Conservation (phyloP, 2,797 vertebrate genomes). For the Balearica regulorum region DNA sequence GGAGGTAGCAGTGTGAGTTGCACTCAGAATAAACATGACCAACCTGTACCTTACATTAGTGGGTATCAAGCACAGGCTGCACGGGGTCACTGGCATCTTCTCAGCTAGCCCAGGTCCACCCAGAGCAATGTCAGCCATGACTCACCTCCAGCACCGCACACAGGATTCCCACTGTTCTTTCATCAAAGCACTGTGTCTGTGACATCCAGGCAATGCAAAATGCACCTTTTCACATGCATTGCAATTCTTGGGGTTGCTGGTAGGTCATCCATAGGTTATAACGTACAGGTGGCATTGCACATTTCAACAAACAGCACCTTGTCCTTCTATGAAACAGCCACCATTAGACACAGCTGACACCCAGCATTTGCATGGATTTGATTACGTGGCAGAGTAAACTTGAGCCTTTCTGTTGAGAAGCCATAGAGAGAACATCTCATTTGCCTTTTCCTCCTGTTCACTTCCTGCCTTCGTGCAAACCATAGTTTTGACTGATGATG, state of each 20-base stretch:
- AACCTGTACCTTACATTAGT: not conserved
- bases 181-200: not conserved
- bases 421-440: not conserved
- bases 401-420: not conserved
- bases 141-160: not conserved
- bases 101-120: not conserved
- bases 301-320: not conserved
- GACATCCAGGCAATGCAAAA: not conserved
- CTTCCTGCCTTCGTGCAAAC: conserved; percentile 48
- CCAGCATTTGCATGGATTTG: conserved; percentile 59
- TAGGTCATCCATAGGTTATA: not conserved
- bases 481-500: not conserved
- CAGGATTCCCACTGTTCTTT: not conserved
- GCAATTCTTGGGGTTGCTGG: not conserved
- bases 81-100: not conserved
- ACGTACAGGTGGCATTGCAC: not conserved
- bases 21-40: not conserved
- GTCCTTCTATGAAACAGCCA: not conserved
- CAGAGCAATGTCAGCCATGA: accelerated
- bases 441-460: not conserved
- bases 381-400: not conserved
- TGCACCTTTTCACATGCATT: not conserved
- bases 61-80: not conserved
- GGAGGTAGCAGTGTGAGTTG: not conserved
- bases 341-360: not conserved